Percentiles rank a stretch among this genome's conserved stretches.
These are phyloP conservation scores for Drosophila longiperda DNA, from an alignment of 2,888 invertebrate species.

Conservation along the genomic window DNA sequence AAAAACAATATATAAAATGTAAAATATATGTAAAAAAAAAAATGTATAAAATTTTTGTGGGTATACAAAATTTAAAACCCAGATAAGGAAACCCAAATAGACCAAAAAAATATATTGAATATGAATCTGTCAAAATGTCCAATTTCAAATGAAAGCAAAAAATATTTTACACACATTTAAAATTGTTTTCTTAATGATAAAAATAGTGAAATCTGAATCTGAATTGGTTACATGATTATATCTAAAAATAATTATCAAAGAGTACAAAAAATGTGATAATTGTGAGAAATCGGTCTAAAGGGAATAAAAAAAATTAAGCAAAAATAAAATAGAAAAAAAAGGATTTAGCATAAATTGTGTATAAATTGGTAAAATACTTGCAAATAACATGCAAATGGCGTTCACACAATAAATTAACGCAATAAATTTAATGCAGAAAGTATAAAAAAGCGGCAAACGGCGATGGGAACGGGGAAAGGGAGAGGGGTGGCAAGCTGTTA, in stretches of 20 bases:
- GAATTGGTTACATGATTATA: background rate
- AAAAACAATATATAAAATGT: background rate
- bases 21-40: background rate
- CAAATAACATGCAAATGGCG: slow-evolving; percentile 70
- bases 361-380: slow-evolving; percentile 61
- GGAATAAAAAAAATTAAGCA: no score
- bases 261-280: background rate
- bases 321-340: no score
- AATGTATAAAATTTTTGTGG: background rate
- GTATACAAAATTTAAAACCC: background rate
- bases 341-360: slow-evolving; percentile 2
- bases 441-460: slow-evolving; percentile 2
- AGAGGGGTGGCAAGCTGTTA: background rate
- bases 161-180: background rate
- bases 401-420: slow-evolving; percentile 81
- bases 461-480: background rate
- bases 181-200: background rate
- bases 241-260: background rate
- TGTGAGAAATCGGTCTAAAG: background rate
- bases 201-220: background rate
- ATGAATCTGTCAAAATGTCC: background rate
- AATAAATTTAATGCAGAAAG: slow-evolving; percentile 72
- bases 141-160: background rate
- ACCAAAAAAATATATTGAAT: background rate
- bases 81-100: background rate